Conservation (phyloP, 2,113 vertebrate species). For the Chauna torquata region DNA sequence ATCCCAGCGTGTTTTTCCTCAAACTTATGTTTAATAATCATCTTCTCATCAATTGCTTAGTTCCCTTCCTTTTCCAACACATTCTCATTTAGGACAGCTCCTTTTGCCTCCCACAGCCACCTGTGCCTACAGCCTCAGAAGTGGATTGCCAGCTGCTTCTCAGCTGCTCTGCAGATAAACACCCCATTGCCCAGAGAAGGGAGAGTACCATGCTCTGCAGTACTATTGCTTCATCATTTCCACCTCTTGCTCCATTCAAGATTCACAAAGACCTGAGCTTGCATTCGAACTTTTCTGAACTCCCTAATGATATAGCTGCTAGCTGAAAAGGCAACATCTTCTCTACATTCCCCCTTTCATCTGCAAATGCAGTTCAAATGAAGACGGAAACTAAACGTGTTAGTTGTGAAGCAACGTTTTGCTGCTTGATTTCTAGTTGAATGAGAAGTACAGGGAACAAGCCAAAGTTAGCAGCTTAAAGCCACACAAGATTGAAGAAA, state of each 20-base stretch:
- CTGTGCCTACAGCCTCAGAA: fast-evolving
- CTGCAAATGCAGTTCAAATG: neutral
- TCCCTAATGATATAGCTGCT: neutral
- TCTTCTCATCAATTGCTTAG: no score
- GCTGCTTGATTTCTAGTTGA: neutral
- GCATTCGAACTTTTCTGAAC: neutral
- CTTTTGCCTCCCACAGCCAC: neutral
- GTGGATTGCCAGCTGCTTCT: neutral
- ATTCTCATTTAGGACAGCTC: neutral
- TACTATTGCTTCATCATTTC: fast-evolving
- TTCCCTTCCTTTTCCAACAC: neutral
- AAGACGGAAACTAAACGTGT: neutral
- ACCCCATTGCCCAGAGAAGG: neutral
- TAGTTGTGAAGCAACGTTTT: neutral
- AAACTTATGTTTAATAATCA: neutral
- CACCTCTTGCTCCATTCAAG: neutral
- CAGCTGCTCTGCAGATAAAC: neutral
- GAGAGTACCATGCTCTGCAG: no score
- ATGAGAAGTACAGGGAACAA: no score
- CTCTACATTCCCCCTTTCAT: neutral
- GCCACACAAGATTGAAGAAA: neutral
- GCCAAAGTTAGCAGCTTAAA: neutral
- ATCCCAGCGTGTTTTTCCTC: no score
- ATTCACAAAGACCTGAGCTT: no score
- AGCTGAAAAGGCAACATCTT: neutral